Evolutionary conservation across 37 sponge, comb jelly and placozoan genomes (phyloP), one percentile per base, ranked within the genome.

Genomic region (Cliona cf. orientalis): DNA sequence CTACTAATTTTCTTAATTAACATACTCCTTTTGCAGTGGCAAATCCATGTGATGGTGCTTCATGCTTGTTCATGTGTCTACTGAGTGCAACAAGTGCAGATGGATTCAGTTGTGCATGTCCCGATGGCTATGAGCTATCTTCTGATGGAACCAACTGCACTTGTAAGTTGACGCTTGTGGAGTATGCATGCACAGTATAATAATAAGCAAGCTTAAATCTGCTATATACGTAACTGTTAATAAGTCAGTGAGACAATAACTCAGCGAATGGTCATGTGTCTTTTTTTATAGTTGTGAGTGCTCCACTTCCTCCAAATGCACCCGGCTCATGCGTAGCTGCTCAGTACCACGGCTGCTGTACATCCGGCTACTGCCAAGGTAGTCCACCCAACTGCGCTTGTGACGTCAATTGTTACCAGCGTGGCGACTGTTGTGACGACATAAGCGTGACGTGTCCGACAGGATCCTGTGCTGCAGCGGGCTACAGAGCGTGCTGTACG

Each of bases 61-160:
- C 42, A 4, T 94, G 95, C 65, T 84, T 81, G 38, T 85, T 83
- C 59, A 11, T 94, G 2, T 94, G 95, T 59, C 59, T 94, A 28
- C 35, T 73, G 28, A 62, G 76, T 25, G 44, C 82, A n/a, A 12
- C 71, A 9, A 42, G 28, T 0, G 31, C 21, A 14, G 46, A 32
- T 0, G 78, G 76, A 5, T 80, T 75, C 69, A 38, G 69, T 0
- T 92, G 93, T 69, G 78, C 36, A 1, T 92, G 93, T 57, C 61
- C 66, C 19, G 35, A 57, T 0, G 93, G 93, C 1, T 72, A 64
- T 40, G 42, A 58, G 19, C 66, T 49, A 0, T 36, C 42, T 5
- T 43, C 55, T 11, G 32, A 59, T 66, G 68, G 42, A 22, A 56
- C 21, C 44, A 42, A 58, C 34, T 56, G 75, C 19, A 55, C 0